phyloP scores from a whole-genome alignment of 2,888 invertebrate genomes.

The Diarsia rubi region DNA sequence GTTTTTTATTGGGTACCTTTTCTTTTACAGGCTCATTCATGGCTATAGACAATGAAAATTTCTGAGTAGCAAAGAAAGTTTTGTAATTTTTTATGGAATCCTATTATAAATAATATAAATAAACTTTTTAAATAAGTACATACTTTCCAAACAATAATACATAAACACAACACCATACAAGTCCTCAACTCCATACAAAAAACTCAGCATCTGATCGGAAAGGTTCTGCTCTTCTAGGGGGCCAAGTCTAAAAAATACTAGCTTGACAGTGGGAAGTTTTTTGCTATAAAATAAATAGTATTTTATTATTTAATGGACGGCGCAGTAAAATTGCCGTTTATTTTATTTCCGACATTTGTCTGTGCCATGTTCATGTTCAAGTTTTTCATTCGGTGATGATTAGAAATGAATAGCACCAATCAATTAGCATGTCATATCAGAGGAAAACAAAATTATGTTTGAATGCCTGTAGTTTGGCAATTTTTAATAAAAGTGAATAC shows the following conservation, averaged over 20 bases:
- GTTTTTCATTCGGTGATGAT: slow-evolving; percentile 9
- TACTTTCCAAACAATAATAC: not conserved
- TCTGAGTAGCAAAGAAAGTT: not conserved
- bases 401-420: slow-evolving; percentile 27
- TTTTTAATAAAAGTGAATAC: not conserved
- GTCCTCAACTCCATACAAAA: not conserved
- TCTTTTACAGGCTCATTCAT: too few species aligned
- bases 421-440: slow-evolving; percentile 14
- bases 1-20: not conserved
- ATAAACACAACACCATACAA: not conserved
- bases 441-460: slow-evolving; percentile 16
- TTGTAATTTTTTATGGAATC: not conserved
- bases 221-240: not conserved
- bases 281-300: not conserved
- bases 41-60: not conserved
- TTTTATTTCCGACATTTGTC: slow-evolving; percentile 25
- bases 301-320: slow-evolving; percentile 4
- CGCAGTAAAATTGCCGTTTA: slow-evolving; percentile 23
- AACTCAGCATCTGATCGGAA: not conserved
- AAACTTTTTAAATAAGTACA: not conserved
- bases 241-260: not conserved
- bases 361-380: not conserved
- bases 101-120: not conserved
- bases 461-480: not conserved
- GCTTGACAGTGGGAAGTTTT: not conserved